Conservation (phyloP, 2,797 vertebrate genomes). For the Sandelia bainsii region DNA sequence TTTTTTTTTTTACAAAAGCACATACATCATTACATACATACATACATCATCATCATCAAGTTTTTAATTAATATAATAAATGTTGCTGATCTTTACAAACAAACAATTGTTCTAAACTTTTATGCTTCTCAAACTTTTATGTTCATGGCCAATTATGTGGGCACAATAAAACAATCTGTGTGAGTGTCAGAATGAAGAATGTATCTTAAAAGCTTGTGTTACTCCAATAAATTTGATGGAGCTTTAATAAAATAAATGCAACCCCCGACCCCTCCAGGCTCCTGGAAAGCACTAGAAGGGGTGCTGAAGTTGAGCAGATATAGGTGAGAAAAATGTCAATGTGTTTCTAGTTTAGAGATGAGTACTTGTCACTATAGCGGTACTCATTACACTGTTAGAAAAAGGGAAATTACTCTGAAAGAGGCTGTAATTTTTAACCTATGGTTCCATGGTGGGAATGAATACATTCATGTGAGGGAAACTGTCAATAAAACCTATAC, state of each 20-base stretch:
- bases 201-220: constrained; percentile 57
- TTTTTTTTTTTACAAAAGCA: too few relatives aligned
- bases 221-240: constrained; percentile 68
- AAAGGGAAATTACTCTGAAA: neutral
- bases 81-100: constrained; percentile 26
- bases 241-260: constrained; percentile 64
- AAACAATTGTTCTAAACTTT: constrained; percentile 50
- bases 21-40: too few relatives aligned
- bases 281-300: constrained; percentile 48
- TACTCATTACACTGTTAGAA: constrained; percentile 13
- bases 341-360: constrained; percentile 49
- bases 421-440: constrained; percentile 9
- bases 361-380: constrained; percentile 14
- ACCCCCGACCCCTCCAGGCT: constrained; percentile 38
- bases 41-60: constrained; percentile 6
- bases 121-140: constrained; percentile 37
- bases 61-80: constrained; percentile 1
- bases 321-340: constrained; percentile 45
- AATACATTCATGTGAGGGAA: neutral
- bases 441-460: neutral
- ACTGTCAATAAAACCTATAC: neutral
- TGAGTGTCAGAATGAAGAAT: constrained; percentile 61
- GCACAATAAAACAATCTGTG: constrained; percentile 44
- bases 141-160: constrained; percentile 36
- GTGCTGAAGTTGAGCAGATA: constrained; percentile 38